Evolutionary conservation across 2,888 invertebrate genomes (phyloP), one percentile per base, ranked within the genome.

Genomic region (Hetaerina titia): DNA sequence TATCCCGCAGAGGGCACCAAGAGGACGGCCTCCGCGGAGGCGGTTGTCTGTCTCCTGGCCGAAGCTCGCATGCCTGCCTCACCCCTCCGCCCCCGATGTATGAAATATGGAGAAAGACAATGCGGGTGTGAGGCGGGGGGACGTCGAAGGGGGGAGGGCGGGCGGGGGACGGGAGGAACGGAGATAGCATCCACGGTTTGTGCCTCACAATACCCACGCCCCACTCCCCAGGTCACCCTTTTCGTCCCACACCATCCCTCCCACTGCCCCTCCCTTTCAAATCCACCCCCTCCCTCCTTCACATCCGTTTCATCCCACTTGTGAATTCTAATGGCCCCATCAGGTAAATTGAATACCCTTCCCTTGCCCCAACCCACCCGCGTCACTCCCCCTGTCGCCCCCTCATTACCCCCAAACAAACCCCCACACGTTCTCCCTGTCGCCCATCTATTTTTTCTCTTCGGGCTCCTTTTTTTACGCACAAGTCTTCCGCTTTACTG

Each of bases 381-480:
- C 81, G 4, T 4, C 31, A 11, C 60, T 60, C 56, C 89, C 60
- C 6, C 60, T 56, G 8, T 58, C 25, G 2, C 87, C 60, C 11
- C 19, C 19, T 89, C 22, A 60, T 8, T n/a, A 58, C 60, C 60
- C 7, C 56, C 45, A 17, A 64, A 56, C 81, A 13, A 31, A 22
- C 74, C 45, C 90, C 89, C 94, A 7, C 89, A 56, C 88, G 74
- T 90, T 94, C 89, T 56, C 89, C 58, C 22, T 9, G 8, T 57
- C n/a, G 22, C 89, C 89, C 22, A 13, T 22, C 15, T 22, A 9
- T 81, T 81, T 81, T 81, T 81, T 31, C 81, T 15, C 4, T 19
- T 31, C 81, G 0, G 13, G 81, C 81, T 60, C 2, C 81, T 81
- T 81, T 81, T 81, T 81, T 31, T 15, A 81, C 81, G 81, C 81